Evolutionary conservation across 2,888 invertebrate genomes (phyloP).

Genomic region (Melanargia galathea): DNA sequence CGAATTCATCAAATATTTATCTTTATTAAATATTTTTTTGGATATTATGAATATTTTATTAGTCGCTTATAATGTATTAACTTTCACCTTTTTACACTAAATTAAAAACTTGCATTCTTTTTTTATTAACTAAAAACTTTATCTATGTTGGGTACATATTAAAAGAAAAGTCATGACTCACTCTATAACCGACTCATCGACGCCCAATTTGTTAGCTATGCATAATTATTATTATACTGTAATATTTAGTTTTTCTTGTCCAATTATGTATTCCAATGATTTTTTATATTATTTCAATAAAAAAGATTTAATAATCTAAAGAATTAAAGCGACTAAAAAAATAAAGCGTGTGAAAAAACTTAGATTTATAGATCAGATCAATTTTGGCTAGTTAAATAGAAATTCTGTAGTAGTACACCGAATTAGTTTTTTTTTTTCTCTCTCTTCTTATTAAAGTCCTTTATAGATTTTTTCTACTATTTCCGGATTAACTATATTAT

Average conservation of each 20-base stretch:
- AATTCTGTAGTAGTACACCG: constrained; percentile 52
- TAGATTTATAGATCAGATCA: constrained; percentile 51
- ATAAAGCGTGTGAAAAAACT: constrained; percentile 12
- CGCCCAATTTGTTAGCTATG: too few species aligned
- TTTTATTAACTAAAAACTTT: too few species aligned
- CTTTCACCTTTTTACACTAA: background rate
- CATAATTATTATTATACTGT: too few species aligned
- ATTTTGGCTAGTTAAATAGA: constrained; percentile 51
- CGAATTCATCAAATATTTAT: background rate
- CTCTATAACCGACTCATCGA: too few species aligned
- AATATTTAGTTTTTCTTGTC: too few species aligned
- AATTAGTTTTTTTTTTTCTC: constrained; percentile 50
- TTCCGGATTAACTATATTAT: constrained; percentile 17
- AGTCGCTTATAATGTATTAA: constrained; percentile 10
- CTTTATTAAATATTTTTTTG: constrained; percentile 10
- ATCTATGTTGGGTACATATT: too few species aligned
- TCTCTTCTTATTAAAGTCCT: constrained; percentile 15
- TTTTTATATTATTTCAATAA: background rate
- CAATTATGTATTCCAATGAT: too few species aligned
- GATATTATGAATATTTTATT: constrained; percentile 4
- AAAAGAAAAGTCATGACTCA: too few species aligned
- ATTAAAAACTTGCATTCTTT: background rate
- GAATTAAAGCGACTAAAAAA: constrained; percentile 8
- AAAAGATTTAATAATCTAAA: background rate
- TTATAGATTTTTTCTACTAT: constrained; percentile 5